phyloP scores from a whole-genome alignment of 2,888 invertebrate species.

The Papilio demoleus region DNA sequence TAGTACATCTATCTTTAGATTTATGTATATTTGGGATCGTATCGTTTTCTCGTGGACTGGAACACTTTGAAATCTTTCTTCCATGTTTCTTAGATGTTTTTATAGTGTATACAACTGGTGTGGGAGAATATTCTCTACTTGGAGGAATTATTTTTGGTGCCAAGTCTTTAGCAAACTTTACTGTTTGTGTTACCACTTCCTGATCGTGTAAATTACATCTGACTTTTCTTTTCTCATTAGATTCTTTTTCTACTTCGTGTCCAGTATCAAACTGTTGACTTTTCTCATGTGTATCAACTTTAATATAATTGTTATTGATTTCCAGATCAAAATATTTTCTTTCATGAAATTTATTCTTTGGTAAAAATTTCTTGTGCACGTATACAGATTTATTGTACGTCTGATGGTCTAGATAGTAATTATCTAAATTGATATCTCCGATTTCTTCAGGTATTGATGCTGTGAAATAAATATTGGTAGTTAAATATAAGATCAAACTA shows the following conservation, averaged over 20 bases:
- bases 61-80: constrained; percentile 51
- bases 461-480: constrained; percentile 36
- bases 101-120: constrained; percentile 65
- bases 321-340: constrained; percentile 26
- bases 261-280: constrained; percentile 55
- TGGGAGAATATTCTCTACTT: constrained; percentile 50
- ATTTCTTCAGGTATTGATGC: constrained; percentile 43
- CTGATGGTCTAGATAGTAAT: constrained; percentile 63
- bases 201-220: constrained; percentile 51
- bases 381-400: constrained; percentile 67
- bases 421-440: constrained; percentile 62
- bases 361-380: constrained; percentile 66
- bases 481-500: background rate
- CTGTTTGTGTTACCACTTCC: constrained; percentile 65
- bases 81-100: constrained; percentile 60
- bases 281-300: constrained; percentile 53
- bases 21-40: constrained; percentile 53
- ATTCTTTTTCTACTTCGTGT: constrained; percentile 42
- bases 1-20: constrained; percentile 56
- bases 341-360: constrained; percentile 27
- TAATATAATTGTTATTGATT: constrained; percentile 43
- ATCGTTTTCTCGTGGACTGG: constrained; percentile 42
- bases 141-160: constrained; percentile 69
- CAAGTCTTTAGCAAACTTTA: constrained; percentile 67
- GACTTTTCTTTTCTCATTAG: constrained; percentile 46